phyloP scores from a whole-genome alignment of 2,888 invertebrate species.

The Sphaeridia pumilis region DNA sequence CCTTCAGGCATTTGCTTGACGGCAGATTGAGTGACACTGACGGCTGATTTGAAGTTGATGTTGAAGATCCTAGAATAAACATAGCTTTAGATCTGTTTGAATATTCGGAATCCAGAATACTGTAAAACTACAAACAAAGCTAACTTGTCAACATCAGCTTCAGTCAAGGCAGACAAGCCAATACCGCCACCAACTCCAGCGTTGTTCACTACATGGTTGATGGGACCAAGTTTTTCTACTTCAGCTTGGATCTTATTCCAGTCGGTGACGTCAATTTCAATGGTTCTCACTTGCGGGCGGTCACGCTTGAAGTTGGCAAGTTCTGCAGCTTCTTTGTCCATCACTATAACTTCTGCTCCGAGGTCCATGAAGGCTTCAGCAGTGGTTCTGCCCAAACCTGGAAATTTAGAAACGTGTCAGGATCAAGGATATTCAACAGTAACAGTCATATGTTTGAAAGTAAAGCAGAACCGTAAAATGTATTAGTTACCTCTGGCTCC shows the following conservation, averaged over 20 bases:
- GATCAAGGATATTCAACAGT: too few species aligned
- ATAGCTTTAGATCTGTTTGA: background rate
- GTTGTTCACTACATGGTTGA: background rate
- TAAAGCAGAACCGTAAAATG: background rate
- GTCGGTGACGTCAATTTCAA: background rate
- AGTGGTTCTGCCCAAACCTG: background rate
- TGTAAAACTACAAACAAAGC: too few species aligned
- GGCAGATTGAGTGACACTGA: slow-evolving; percentile 1
- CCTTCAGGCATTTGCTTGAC: slow-evolving; percentile 2
- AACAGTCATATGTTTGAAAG: background rate
- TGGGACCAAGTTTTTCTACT: background rate
- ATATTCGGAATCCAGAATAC: background rate
- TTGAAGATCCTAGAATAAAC: background rate
- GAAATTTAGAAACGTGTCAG: background rate
- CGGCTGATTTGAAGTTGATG: slow-evolving; percentile 4
- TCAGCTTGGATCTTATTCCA: background rate
- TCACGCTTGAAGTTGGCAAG: background rate
- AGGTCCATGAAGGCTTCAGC: background rate
- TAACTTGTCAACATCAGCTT: background rate
- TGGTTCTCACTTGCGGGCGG: background rate
- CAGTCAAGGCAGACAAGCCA: background rate
- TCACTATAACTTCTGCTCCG: background rate
- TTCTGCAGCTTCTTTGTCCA: background rate
- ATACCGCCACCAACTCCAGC: background rate
- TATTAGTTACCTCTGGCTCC: slow-evolving; percentile 12